Evolutionary conservation across 30 jellyfish, hydroid and myxozoan species (phyloP), one percentile per base, ranked within the genome.

Genomic region (Aurelia sp.): DNA sequence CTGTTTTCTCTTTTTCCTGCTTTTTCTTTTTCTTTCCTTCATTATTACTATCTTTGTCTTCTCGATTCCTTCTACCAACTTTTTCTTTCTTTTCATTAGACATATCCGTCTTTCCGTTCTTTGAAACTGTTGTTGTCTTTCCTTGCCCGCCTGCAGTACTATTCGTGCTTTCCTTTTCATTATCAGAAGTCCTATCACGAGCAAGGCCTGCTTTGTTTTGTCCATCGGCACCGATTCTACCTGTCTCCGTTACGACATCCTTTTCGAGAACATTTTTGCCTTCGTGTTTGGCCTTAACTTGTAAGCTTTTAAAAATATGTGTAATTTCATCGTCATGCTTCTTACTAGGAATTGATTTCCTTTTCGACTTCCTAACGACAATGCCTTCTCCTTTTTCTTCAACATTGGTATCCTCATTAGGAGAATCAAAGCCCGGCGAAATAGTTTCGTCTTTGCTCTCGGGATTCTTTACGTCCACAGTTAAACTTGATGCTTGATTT

Each of bases 1-100:
- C 31, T 11, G 41, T 50, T 48, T n/a, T 50, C 5, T 20, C 22
- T 30, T 53, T 17, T 9, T 35, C 18, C 62, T 3, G 15, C 30
- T 74, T 74, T 44, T 78, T 78, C 30, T 74, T 74, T 44, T 78
- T 78, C 3, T 17, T 33, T 3, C 22, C 89, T 22, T 3, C 59
- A 8, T 17, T 58, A 10, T 16, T 13, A 15, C 55, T 18, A 19
- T 47, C 52, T 21, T 51, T 73, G 5, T 12, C 20, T 41, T 41
- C 16, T n/a, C 48, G 22, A 9, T 47, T 53, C 71, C 62, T 23
- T 55, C 12, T 23, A 47, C 47, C 75, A 66, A 16, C 51, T 66
- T 33, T 10, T 30, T 66, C 53, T 57, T 30, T 66, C 5, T 18
- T 66, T 66, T 21, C 3, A 30, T 69, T 15, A 11, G 10, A 64